Base-by-base conservation (phyloP, 2,888 invertebrate species). In the Subacronicta megacephala region DNA sequence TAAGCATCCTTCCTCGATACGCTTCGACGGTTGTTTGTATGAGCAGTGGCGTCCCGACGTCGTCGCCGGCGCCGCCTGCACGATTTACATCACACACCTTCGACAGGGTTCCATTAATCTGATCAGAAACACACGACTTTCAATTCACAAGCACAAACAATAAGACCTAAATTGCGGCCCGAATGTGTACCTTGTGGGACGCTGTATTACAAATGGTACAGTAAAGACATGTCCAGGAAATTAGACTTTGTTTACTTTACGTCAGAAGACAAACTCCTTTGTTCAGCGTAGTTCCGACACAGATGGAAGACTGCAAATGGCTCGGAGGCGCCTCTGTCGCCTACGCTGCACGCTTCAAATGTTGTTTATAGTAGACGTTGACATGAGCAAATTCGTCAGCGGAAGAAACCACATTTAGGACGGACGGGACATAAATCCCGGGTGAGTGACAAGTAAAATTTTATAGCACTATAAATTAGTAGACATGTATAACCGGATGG, bases 331-430 rank as follows among this genome's bases (percentile, higher is more conserved):
- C 81, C 83, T 85, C 80, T 86, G 89, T 90, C 89, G 87, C 87
- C 83, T 85, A 80, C 84, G 82, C 78, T 72, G 65, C 72, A 77
- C 71, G 82, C 78, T 72, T 80, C 81, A 77, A 66, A 80, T 82
- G 15, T 57, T 76, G 75, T 76, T 74, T 89, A 85, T 84, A 83
- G 83, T 80, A 82, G 74, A 81, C 86, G 91, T 89, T 91, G 93
- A 92, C 92, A 92, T 82, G 89, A 90, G 93, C 89, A 90, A 92
- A 90, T 87, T 90, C 87, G 89, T 88, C 89, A 88, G 89, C 90
- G 90, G 92, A 92, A 90, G 93, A 92, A 89, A 92, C 92, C 90
- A 79, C 93, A 94, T 93, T 89, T 85, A 87, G 93, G 90, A 87
- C 93, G 90, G 81, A 78, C 85, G 75, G 79, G 63, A 78, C 92